Percentiles rank a stretch among this genome's conserved stretches.
Conservation (phyloP, 2,113 vertebrate genomes). For the Saccopteryx bilineata region DNA sequence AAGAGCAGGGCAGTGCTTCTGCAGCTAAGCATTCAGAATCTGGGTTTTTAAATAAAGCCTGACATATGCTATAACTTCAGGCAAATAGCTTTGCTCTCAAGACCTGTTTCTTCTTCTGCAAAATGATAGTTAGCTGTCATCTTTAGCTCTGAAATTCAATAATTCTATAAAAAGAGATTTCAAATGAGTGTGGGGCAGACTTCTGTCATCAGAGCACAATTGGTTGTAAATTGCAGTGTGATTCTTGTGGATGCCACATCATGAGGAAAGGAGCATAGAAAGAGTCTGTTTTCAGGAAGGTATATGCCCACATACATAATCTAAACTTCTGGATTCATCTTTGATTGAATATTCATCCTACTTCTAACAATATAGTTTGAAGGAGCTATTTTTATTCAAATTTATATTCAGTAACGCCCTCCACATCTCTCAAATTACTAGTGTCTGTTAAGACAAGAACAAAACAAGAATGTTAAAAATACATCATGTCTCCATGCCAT, state of each 20-base stretch:
- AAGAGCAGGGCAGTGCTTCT: neutral
- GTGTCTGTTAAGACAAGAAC: slow-evolving; percentile 78
- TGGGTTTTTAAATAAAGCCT: neutral
- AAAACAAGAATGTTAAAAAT: slow-evolving; percentile 85
- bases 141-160: neutral
- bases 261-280: neutral
- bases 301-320: neutral
- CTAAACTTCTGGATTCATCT: slow-evolving; percentile 56
- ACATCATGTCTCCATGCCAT: slow-evolving; percentile 68
- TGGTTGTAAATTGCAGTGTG: slow-evolving; percentile 33
- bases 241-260: neutral
- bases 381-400: slow-evolving; percentile 77
- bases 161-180: slow-evolving; percentile 44
- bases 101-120: neutral
- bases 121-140: neutral
- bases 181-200: neutral
- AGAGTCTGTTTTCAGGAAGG: slow-evolving; percentile 12
- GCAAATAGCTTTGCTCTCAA: neutral
- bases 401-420: slow-evolving; percentile 79
- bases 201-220: neutral
- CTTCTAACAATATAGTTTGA: slow-evolving; percentile 70
- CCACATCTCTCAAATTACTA: slow-evolving; percentile 80
- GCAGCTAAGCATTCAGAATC: neutral
- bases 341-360: slow-evolving; percentile 73
- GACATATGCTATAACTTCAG: neutral